Base-by-base conservation (phyloP, 2,888 invertebrate genomes). In the Lacanobia wlatinum region DNA sequence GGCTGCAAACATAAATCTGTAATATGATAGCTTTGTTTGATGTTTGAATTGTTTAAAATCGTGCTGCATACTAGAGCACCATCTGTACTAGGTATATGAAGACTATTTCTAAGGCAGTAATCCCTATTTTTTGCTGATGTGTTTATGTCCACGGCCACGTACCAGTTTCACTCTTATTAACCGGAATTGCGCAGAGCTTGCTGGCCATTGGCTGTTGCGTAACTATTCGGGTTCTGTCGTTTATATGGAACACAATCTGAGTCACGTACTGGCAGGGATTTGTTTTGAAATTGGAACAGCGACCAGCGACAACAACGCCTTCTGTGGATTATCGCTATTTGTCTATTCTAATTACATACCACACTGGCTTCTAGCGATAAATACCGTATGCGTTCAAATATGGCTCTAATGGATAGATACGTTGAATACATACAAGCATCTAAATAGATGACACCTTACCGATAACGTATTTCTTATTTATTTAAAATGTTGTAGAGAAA, bases 211-310 rank as follows among this genome's bases (percentile, higher is more conserved):
- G 83, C 73, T 72, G 82, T 84, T 86, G 85, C 85, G 83, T 85
- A 84, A 83, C 75, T 86, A 90, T 91, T 92, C 92, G 91, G 92
- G 91, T 93, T 94, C 90, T 91, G 92, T 92, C 90, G 92, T 92
- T 92, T 89, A 90, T 89, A 88, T 88, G 87, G 90, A 94, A 93
- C 93, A 94, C 92, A 93, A 94, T 94, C 94, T 96, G 95, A 96
- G 94, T 96, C 95, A 96, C 94, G 95, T 94, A 94, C 92, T 90
- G 90, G 92, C 89, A 91, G 93, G 93, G 95, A 95, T 95, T 96
- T 95, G 96, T 96, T 96, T 95, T 95, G 95, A 95, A 96, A 96
- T 94, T 94, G 92, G 94, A 95, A 92, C 95, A 92, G 92, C 88
- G 87, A 87, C 87, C 91, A 91, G 90, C 92, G 91, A 93, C 93